A percentile compares a stretch with the other conserved stretches of the same genome.
phyloP scores from a whole-genome alignment of 2,797 vertebrate species.

The Antennarius maculatus region DNA sequence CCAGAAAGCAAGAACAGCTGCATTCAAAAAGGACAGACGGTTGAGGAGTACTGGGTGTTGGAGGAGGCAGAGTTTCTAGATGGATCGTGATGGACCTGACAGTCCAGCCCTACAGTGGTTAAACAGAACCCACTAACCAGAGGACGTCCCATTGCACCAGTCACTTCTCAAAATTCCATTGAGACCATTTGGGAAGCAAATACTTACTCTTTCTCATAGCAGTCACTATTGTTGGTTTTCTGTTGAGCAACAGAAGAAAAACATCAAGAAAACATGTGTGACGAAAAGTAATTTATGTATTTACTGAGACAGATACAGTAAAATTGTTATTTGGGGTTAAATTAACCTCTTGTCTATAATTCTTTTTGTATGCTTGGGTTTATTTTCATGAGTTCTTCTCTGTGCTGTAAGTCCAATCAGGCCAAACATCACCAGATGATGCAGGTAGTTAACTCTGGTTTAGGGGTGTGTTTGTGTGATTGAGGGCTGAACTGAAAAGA shows the following conservation, averaged over 20 bases:
- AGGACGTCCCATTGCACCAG: conserved; percentile 6
- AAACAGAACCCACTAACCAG: conserved; percentile 16
- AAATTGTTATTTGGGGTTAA: conserved; percentile 33
- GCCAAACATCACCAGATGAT: conserved; percentile 4
- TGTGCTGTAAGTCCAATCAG: neutral
- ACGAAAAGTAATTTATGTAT: conserved; percentile 36
- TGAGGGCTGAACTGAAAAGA: conserved; percentile 3
- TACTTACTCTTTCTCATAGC: neutral
- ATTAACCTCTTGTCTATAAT: conserved; percentile 3
- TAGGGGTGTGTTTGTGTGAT: conserved; percentile 4
- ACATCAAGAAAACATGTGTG: neutral
- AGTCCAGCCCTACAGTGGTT: conserved; percentile 1
- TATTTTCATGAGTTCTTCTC: neutral
- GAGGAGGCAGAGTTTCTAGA: conserved; percentile 26
- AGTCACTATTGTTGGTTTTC: conserved; percentile 24
- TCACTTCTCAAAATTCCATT: conserved; percentile 11
- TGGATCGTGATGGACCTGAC: conserved; percentile 20
- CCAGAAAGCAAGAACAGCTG: conserved; percentile 5
- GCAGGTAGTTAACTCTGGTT: conserved; percentile 18
- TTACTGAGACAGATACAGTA: conserved; percentile 19
- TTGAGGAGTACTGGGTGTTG: conserved; percentile 18
- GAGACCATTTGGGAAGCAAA: conserved; percentile 13
- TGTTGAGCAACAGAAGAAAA: conserved; percentile 7
- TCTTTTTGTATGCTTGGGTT: conserved; percentile 4
- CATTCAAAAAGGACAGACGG: neutral